Evolutionary conservation across 1,140 invertebrate species (phyloP).

Genomic region (Cyphomyrmex costatus): DNA sequence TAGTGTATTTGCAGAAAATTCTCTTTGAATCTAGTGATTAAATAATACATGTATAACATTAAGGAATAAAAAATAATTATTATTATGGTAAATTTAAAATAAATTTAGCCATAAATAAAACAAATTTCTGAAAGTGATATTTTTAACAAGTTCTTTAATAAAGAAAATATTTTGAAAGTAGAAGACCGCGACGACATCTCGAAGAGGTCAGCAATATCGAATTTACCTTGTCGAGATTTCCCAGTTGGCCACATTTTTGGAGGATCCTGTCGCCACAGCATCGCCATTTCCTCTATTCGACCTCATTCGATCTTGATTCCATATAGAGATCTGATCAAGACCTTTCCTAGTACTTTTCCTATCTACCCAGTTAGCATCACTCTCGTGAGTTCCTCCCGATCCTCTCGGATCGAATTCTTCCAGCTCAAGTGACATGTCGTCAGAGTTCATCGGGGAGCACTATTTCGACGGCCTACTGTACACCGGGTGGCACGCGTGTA

Average conservation of each 20-base stretch:
- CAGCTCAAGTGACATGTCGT: constrained; percentile 85
- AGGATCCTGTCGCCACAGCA: constrained; percentile 46
- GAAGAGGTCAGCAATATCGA: constrained; percentile 22
- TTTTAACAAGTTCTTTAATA: not conserved
- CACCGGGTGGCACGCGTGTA: constrained; percentile 48
- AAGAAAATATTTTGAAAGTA: not conserved
- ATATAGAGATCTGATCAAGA: constrained; percentile 86
- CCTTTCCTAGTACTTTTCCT: constrained; percentile 69
- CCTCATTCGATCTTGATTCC: constrained; percentile 80
- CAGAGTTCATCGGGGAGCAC: constrained; percentile 81
- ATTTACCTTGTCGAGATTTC: constrained; percentile 39
- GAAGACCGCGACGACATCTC: not conserved
- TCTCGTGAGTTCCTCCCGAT: constrained; percentile 57
- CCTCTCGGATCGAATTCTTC: constrained; percentile 85
- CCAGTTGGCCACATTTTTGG: constrained; percentile 74
- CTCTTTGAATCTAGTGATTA: not conserved
- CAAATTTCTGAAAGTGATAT: not conserved
- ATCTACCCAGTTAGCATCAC: constrained; percentile 13
- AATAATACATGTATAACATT: not conserved
- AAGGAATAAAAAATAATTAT: not conserved
- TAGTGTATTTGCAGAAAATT: not conserved
- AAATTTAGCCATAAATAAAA: not conserved
- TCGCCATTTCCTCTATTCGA: constrained; percentile 49
- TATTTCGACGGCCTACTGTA: constrained; percentile 21
- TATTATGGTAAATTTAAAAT: not conserved